These are phyloP conservation scores for Miniopterus natalensis DNA, from an alignment of 2,113 vertebrate genomes.

Conservation along the genomic window DNA sequence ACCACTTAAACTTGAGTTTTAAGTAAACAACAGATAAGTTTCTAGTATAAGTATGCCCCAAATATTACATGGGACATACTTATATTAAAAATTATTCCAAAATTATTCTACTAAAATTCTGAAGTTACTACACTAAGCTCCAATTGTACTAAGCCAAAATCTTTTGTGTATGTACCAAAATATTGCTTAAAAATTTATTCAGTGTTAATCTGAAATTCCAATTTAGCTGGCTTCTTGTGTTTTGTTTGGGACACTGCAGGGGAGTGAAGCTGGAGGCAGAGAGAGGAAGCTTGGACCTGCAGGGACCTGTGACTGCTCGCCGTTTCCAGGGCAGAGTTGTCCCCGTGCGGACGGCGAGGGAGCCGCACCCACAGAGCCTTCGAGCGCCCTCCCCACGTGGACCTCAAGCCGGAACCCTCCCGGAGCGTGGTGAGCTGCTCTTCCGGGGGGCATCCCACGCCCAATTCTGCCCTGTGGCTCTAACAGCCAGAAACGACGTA, in stretches of 20 bases:
- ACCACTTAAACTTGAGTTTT: not conserved
- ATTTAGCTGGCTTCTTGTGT: not conserved
- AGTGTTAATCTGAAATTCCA: not conserved
- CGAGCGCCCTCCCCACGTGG: not conserved
- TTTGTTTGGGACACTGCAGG: not conserved
- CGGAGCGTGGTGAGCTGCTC: accelerated
- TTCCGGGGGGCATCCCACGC: not conserved
- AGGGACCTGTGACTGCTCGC: not conserved
- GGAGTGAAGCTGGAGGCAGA: not conserved
- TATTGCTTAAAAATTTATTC: not conserved
- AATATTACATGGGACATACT: not conserved
- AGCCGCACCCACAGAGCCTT: too few relatives aligned
- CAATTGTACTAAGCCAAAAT: not conserved
- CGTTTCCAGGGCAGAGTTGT: accelerated
- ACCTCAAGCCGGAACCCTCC: not conserved
- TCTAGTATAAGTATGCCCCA: not conserved
- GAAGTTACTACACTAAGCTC: not conserved
- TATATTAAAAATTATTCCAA: not conserved
- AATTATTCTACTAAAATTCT: not conserved
- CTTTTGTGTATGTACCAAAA: not conserved
- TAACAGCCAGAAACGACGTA: not conserved
- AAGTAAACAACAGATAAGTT: not conserved
- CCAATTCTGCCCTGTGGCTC: not conserved
- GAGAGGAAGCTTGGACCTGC: not conserved
- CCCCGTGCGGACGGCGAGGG: accelerated